A percentile compares a stretch with the other conserved stretches of the same genome.
These are phyloP conservation scores for Clamator glandarius DNA, from an alignment of 2,797 vertebrate genomes.

Conservation along the genomic window DNA sequence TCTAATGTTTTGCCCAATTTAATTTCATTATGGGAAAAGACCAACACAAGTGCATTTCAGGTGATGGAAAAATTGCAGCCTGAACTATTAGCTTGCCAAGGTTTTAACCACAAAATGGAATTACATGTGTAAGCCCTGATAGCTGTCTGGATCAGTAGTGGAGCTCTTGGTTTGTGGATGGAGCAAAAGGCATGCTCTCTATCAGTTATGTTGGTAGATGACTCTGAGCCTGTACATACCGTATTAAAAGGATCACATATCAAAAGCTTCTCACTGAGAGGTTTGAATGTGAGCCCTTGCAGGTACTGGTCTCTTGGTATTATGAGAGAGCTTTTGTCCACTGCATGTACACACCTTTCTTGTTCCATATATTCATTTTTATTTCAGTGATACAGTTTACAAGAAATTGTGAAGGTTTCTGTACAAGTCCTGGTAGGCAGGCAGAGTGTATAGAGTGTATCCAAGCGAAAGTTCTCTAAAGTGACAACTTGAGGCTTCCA, in stretches of 20 bases:
- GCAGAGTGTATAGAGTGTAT: not conserved
- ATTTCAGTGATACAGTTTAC: not conserved
- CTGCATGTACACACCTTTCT: accelerated
- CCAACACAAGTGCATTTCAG: not conserved
- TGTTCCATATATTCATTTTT: not conserved
- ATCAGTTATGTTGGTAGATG: not conserved
- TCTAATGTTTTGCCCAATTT: not conserved
- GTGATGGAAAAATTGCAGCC: not conserved
- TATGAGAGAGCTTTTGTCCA: not conserved
- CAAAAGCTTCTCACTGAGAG: not conserved
- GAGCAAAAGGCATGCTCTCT: not conserved
- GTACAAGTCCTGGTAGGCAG: not conserved
- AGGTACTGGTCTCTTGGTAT: not conserved
- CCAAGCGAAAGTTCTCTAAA: not conserved
- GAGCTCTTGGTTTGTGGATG: not conserved
- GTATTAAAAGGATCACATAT: not conserved
- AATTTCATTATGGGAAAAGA: not conserved
- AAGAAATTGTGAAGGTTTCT: not conserved
- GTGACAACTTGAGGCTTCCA: not conserved
- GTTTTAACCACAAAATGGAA: not conserved
- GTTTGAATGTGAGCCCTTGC: not conserved
- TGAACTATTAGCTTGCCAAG: not conserved
- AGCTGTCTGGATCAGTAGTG: not conserved
- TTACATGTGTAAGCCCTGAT: not conserved
- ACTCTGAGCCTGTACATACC: not conserved